phyloP scores from a whole-genome alignment of 2,888 invertebrate genomes.

The Lepetodrilus schrolli region DNA sequence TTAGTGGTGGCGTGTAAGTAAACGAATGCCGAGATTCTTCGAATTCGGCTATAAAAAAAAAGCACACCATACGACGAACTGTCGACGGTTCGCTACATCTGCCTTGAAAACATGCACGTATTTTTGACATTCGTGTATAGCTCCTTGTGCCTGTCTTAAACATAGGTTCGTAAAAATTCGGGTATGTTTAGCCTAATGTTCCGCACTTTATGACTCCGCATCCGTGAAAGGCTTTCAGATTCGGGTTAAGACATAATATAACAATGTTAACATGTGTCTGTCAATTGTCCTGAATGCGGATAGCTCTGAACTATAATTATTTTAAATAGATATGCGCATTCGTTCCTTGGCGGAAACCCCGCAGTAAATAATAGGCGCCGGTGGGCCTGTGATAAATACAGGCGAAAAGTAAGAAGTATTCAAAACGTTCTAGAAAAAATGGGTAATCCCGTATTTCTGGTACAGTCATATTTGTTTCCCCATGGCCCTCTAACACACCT shows the following conservation, averaged over 20 bases:
- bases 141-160: too few species aligned
- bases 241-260: neutral
- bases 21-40: too few species aligned
- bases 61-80: too few species aligned
- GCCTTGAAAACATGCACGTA: too few species aligned
- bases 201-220: neutral
- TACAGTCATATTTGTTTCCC: slow-evolving; percentile 8
- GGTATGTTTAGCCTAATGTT: neutral
- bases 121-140: too few species aligned
- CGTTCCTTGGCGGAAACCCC: neutral
- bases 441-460: neutral
- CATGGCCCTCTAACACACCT: slow-evolving; percentile 23
- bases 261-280: neutral
- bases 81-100: too few species aligned
- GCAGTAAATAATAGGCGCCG: slow-evolving; percentile 11
- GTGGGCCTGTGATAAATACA: slow-evolving; percentile 1
- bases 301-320: neutral
- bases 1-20: too few species aligned
- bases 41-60: too few species aligned
- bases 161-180: too few species aligned
- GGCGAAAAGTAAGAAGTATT: neutral
- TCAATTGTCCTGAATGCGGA: neutral
- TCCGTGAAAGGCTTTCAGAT: too few species aligned
- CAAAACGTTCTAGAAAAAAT: neutral
- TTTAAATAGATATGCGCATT: neutral